These are phyloP conservation scores for Rhegmatorhina hoffmannsi DNA, from an alignment of 2,113 vertebrate species.

Conservation along the genomic window DNA sequence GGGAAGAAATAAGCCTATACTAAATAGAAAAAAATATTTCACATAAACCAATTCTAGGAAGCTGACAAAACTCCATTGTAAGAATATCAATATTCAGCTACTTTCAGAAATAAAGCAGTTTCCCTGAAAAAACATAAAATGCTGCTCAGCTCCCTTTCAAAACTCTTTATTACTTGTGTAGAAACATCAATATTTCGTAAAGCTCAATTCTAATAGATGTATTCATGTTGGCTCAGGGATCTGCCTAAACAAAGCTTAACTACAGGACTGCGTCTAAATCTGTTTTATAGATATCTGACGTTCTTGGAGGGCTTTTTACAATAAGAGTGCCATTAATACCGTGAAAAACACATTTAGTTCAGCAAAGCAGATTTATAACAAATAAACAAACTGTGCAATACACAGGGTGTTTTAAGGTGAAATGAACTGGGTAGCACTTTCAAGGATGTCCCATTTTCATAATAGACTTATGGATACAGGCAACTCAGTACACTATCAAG, in stretches of 20 bases:
- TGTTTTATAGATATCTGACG: conserved; percentile 18
- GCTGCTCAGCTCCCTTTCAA: conserved; percentile 1
- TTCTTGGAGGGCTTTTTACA: background rate
- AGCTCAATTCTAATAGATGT: conserved; percentile 11
- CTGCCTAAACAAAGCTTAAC: conserved; percentile 32
- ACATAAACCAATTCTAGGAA: background rate
- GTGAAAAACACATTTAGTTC: background rate
- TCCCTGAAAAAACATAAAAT: background rate
- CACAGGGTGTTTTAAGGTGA: background rate
- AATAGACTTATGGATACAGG: background rate
- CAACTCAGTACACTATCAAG: background rate
- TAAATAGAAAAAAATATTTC: background rate
- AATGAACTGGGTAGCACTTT: background rate
- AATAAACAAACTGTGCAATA: background rate
- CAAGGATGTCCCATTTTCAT: background rate
- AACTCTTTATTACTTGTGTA: conserved; percentile 16
- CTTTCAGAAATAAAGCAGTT: conserved; percentile 31
- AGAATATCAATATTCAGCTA: conserved; percentile 2
- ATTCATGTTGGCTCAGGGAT: conserved; percentile 17
- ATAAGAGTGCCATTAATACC: background rate
- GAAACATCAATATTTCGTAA: conserved; percentile 27
- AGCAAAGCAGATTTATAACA: background rate
- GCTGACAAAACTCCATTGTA: background rate
- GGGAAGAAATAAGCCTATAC: background rate
- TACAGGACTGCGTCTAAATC: background rate